Evolutionary conservation across 92 coral and sea anemone genomes (phyloP).

Genomic region (Phymanthus crucifer): DNA sequence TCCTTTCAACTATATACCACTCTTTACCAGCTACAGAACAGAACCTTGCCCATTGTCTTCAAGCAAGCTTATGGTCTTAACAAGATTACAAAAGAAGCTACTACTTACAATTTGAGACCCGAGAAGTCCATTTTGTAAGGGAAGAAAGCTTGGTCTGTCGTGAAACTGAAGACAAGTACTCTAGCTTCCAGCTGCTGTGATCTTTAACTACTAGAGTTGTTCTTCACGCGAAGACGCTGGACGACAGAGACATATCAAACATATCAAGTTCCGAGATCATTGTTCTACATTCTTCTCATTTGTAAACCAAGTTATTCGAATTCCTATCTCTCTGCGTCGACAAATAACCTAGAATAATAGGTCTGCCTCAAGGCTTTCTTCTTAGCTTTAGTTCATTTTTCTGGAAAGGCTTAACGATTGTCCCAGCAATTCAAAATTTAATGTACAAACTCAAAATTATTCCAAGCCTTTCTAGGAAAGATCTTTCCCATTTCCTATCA

Average conservation of each 20-base stretch:
- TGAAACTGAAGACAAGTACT: background rate
- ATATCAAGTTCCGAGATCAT: background rate
- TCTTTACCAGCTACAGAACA: too few species aligned
- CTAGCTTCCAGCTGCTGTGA: background rate
- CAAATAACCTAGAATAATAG: background rate
- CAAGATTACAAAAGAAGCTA: background rate
- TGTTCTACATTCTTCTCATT: background rate
- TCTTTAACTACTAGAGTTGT: background rate
- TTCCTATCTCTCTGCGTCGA: constrained; percentile 6
- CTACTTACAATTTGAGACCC: background rate
- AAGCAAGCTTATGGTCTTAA: background rate
- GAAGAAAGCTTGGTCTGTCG: constrained; percentile 3
- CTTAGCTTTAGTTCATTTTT: background rate
- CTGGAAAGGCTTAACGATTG: background rate
- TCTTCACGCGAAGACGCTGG: constrained; percentile 6
- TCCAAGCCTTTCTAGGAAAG: background rate
- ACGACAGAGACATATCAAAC: background rate
- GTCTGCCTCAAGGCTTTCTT: background rate
- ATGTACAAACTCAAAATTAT: background rate
- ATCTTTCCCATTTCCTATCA: background rate
- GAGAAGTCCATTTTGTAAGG: background rate
- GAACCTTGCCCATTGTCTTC: too few species aligned
- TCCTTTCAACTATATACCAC: background rate
- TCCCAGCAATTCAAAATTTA: background rate
- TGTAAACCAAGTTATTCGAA: background rate